Evolutionary conservation across 2,797 vertebrate species (phyloP), one percentile per base, ranked within the genome.

Genomic region (Monodelphis domestica): DNA sequence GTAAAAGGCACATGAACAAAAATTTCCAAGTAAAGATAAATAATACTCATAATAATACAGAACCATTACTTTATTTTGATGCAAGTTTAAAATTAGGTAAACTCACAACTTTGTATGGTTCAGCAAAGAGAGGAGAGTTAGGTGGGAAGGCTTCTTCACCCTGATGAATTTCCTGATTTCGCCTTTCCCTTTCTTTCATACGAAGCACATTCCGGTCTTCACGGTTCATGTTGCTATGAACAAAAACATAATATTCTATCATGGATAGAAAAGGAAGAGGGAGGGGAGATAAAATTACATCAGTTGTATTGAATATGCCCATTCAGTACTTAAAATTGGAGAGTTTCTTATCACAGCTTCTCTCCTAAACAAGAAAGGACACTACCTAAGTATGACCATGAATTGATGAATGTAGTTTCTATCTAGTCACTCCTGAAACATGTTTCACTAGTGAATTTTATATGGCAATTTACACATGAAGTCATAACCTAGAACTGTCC

Each of bases 201-300:
- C 99, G 99, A 98, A 99, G 99, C 99, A 99, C 99, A 99, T 99
- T 99, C 98, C 99, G 99, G 99, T 99, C 99, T 98, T 99, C 99
- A 99, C 99, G 99, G 99, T 99, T 99, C 99, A 99, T 99, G 99
- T 99, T 99, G 99, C 99, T 99, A 97, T 92, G 95, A 99, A 99
- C 91, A 98, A 97, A 98, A 98, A 98, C 90, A 97, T 89, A 97
- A 63, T 89, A 53, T 55, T 96, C 94, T 84, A 95, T 97, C 95
- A 98, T 88, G 96, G 29, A 96, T 95, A 92, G 88, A 95, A 33
- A 92, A 78, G 0, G 4, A 91, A 96, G 52, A 88, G 63, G 54
- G 59, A 54, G 0, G 9, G 21, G 24, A 30, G 53, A 91, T 50
- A 1, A 52, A 94, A 53, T 12, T 1, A 95, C 94, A 53, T 78